Evolutionary conservation across 1,140 invertebrate genomes (phyloP).

Genomic region (Latrodectus geometricus): DNA sequence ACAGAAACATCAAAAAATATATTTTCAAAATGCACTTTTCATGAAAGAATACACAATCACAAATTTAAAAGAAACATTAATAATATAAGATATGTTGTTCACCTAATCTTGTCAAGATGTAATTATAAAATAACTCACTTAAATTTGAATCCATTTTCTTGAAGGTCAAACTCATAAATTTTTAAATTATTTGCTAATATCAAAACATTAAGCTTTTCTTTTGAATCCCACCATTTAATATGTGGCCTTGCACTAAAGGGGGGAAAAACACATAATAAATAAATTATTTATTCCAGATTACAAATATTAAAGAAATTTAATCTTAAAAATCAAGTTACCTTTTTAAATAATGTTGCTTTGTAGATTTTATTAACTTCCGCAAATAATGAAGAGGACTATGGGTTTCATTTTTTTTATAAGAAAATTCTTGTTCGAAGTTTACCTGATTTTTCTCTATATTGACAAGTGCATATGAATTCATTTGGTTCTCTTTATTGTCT

Average conservation of each 20-base stretch:
- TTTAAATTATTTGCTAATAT: conserved; percentile 16
- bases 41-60: background rate
- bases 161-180: conserved; percentile 33
- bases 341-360: background rate
- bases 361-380: background rate
- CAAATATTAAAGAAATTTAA: too few species aligned
- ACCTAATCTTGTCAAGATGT: too few species aligned
- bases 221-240: conserved; percentile 45
- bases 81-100: too few species aligned
- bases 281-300: too few species aligned
- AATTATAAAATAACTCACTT: conserved; percentile 21
- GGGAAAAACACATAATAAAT: too few species aligned
- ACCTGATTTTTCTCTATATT: background rate
- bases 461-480: too few species aligned
- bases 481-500: too few species aligned
- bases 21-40: background rate
- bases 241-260: conserved; percentile 8
- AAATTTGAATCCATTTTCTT: conserved; percentile 24
- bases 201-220: conserved; percentile 11
- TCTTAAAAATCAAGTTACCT: too few species aligned
- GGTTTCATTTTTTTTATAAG: too few species aligned
- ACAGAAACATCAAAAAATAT: background rate
- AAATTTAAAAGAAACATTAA: too few species aligned
- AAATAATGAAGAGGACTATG: background rate
- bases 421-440: background rate